Percentiles rank a stretch among this genome's conserved stretches.
phyloP scores from a whole-genome alignment of 1,140 invertebrate genomes.

The Cryptotermes secundus region DNA sequence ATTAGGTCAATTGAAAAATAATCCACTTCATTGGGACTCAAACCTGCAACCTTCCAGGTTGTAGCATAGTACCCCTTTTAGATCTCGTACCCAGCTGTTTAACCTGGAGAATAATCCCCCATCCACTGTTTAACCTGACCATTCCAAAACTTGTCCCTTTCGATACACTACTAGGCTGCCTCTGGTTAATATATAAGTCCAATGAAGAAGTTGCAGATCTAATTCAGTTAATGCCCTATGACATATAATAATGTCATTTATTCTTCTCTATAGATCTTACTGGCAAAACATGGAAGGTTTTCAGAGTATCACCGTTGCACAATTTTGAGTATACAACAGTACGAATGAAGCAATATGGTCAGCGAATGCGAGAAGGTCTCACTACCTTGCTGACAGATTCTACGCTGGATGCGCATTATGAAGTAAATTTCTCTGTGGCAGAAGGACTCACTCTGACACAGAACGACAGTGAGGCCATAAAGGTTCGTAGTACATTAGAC shows the following conservation, averaged over 20 bases:
- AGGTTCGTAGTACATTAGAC: background rate
- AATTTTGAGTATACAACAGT: slow-evolving; percentile 9
- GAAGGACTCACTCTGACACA: background rate
- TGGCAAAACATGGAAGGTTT: background rate
- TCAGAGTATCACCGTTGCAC: slow-evolving; percentile 17
- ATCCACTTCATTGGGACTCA: too few relatives aligned
- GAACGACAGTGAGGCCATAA: background rate
- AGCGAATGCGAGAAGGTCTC: background rate
- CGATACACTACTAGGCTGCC: too few relatives aligned
- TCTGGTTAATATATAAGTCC: too few relatives aligned
- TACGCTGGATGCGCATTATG: background rate
- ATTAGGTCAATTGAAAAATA: too few relatives aligned
- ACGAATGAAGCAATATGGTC: slow-evolving; percentile 9
- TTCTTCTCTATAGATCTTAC: slow-evolving; percentile 28
- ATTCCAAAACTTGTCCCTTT: too few relatives aligned
- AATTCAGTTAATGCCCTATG: too few relatives aligned
- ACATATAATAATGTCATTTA: background rate
- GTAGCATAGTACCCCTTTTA: too few relatives aligned
- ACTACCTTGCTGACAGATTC: background rate
- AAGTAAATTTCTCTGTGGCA: background rate
- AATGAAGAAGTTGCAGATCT: too few relatives aligned
- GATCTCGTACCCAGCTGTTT: too few relatives aligned
- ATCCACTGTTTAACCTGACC: too few relatives aligned
- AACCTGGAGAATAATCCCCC: too few relatives aligned
- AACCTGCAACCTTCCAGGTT: too few relatives aligned